Percentiles rank a stretch among this genome's conserved stretches.
Conservation (phyloP, 2,797 vertebrate genomes). For the Anguilla marmorata region DNA sequence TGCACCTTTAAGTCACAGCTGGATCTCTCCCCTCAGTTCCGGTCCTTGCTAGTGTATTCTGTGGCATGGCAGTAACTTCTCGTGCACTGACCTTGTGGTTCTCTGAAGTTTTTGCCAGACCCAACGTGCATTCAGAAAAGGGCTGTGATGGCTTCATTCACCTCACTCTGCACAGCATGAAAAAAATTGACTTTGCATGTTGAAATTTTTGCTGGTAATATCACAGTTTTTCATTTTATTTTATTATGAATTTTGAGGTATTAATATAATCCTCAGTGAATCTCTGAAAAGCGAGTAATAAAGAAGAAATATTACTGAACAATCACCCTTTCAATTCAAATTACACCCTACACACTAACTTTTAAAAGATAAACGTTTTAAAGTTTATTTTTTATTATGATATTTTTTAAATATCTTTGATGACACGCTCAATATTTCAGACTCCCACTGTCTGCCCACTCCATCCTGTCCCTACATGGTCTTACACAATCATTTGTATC, state of each 20-base stretch:
- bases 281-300: background rate
- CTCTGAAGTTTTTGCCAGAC: constrained; percentile 8
- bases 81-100: background rate
- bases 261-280: background rate
- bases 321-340: background rate
- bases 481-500: constrained; percentile 48
- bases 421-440: background rate
- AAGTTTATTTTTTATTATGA: background rate
- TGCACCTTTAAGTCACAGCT: constrained; percentile 19
- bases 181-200: background rate
- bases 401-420: background rate
- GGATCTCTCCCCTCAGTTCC: background rate
- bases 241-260: background rate
- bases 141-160: background rate
- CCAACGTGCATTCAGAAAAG: background rate
- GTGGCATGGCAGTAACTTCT: background rate
- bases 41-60: background rate
- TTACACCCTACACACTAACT: background rate
- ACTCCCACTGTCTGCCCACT: constrained; percentile 29
- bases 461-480: constrained; percentile 26
- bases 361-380: background rate
- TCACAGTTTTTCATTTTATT: background rate
- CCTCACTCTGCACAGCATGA: background rate
- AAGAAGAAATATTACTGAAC: background rate
- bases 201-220: background rate